Evolutionary conservation across 1,140 invertebrate species (phyloP), one percentile per base, ranked within the genome.

Genomic region (Drosophila pachea): DNA sequence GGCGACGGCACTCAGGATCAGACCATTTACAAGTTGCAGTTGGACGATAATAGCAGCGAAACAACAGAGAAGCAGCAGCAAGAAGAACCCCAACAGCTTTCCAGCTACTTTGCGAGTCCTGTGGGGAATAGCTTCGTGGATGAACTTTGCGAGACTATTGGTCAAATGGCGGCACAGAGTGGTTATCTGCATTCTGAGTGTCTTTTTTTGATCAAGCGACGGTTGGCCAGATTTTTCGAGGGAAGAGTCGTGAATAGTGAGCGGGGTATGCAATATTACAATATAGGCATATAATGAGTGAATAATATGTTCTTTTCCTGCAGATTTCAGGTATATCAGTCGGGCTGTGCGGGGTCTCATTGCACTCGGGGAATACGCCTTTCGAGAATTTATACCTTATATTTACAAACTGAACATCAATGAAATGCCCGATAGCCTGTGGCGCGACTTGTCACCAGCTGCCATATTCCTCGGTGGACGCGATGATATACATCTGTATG

Each of bases 331-430:
- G 33, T 89, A 87, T 47, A 72, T 89, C 8, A 86, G 81, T 38
- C 66, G 89, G 11, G 74, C 81, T 5, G 22, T 88, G 5, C 70
- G 86, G 7, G 88, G 83, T 5, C 60, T 89, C 0, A 70, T 88
- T 42, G 73, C 84, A 3, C n/a, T 89, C 8, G 89, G 88, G 0
- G 89, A 89, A 58, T 89, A 77, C 56, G 87, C 88, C 5, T 89
- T 89, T 31, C 83, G 89, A 0, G 89, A 89, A 60, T 84, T 89
- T 38, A 88, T 88, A 45, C 86, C 87, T 0, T 89, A 78, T 47
- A 78, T 87, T n/a, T 86, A 88, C 40, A 86, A 88, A 50, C 53
- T 89, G 7, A 71, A 76, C 16, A 61, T 59, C 0, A 64, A 73
- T 12, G 58, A 70, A 43, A 65, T 88, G 5, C 84, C 86, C 0